Evolutionary conservation across 2,888 invertebrate species (phyloP), one percentile per base, ranked within the genome.

Genomic region (Oasisia sp.): DNA sequence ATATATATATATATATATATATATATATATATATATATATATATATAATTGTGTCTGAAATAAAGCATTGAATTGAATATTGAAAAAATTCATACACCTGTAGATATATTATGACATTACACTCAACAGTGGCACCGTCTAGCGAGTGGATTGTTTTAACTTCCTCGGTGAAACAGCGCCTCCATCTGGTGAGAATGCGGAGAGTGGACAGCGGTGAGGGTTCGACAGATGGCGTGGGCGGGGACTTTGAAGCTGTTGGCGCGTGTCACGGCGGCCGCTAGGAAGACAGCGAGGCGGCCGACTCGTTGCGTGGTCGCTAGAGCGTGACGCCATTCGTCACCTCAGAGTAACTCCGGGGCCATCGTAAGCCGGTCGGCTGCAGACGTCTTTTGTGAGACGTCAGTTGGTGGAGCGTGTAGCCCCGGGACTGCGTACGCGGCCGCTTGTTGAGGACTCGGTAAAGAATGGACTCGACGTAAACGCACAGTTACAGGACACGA

Each of bases 311-410:
- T 27, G 27, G 74, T 74, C 27, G 74, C 27, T 74, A 27, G 27
- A 74, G 74, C 74, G 74, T 74, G 74, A 74, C 74, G 27, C 74
- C 74, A 74, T 74, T 74, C 27, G 74, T 74, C 74, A 74, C 74
- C 74, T 74, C 27, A 74, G 74, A n/a, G 27, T 27, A 74, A 74
- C 74, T 74, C 27, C 74, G 74, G 74, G 19, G 74, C 74, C 14
- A 74, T 27, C 74, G 74, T 74, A 74, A 74, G 74, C 74, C 27
- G 74, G 74, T 27, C 14, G 50, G 50, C 74, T 38, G 74, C 27
- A 74, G 74, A 19, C 74, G 74, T 74, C 74, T 27, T 19, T 74
- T 74, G 74, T n/a, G 27, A 7, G 27, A 27, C 14, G 74, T 74
- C 74, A 74, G 74, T n/a, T 27, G 74, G 74, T 74, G 74, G 74